Evolutionary conservation across 37 sponge, comb jelly and placozoan genomes (phyloP), one percentile per base, ranked within the genome.

Genomic region (Geodia barretti): DNA sequence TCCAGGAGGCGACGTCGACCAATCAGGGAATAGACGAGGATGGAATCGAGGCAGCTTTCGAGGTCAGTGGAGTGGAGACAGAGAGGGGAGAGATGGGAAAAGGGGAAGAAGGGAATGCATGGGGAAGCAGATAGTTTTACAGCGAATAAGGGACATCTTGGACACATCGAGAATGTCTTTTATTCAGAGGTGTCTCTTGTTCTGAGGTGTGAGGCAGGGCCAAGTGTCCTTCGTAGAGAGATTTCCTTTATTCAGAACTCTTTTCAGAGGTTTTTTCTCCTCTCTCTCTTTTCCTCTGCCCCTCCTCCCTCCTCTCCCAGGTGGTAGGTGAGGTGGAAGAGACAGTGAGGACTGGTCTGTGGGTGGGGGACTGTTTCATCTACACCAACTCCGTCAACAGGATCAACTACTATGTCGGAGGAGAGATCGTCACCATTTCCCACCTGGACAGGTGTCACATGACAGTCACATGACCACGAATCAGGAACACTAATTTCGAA

Each of bases 341-440:
- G 60, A 39, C 41, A 21, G 96, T 95, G 60, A 73, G 80, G 72
- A 89, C 95, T 47, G 97, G 95, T n/a, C 41, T 69, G 39, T 97
- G 97, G 97, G 90, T 97, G 24, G 97, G 97, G 23, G 97, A 97
- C 86, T 94, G 97, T 80, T 94, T 97, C 89, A 94, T 97, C 76
- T 97, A 94, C 92, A 97, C 95, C 33, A 97, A 91, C 81, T 60
- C 70, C 21, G 88, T 91, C 69, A 97, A 97, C 75, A 72, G 97
- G 38, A 91, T 97, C 70, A 97, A 97, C 87, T 97, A 97, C 84
- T 93, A 85, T 75, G 97, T 97, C 43, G 97, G 97, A 8, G 97
- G 97, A n/a, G 93, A 92, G 78, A 90, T 97, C 40, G 95, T 97
- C 70, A 97, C 97, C 43, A 85, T 97, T 37, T 91, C 97, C 5